Percentiles rank a stretch among this genome's conserved stretches.
Conservation (phyloP, 1,140 invertebrate species). For the Brachionus manjavacas region DNA sequence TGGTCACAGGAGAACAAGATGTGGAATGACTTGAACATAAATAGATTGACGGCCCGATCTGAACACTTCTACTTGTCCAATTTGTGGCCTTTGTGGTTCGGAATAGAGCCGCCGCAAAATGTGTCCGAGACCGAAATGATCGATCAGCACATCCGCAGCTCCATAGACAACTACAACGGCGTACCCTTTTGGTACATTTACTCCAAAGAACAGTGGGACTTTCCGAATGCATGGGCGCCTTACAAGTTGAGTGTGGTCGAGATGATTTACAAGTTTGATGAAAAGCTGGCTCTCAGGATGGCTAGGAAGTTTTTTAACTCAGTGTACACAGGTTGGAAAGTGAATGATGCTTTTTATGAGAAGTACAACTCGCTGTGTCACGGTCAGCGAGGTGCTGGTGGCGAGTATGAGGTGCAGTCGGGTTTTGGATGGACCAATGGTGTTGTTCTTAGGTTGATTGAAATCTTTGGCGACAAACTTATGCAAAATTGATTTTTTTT, state of each 20-base stretch:
- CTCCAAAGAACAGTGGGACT: constrained; percentile 87
- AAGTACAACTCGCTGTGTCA: constrained; percentile 72
- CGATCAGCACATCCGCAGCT: neutral
- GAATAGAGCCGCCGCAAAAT: no score
- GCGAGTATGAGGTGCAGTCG: constrained; percentile 79
- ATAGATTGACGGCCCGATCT: constrained; percentile 61
- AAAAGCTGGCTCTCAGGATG: constrained; percentile 67
- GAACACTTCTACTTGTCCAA: constrained; percentile 74
- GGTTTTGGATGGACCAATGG: constrained; percentile 95
- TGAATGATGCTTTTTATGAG: constrained; percentile 73
- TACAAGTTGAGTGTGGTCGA: constrained; percentile 72
- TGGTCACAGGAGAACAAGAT: no score
- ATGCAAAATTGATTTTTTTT: neutral
- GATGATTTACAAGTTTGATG: constrained; percentile 63
- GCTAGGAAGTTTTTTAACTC: constrained; percentile 74
- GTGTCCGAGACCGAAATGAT: neutral
- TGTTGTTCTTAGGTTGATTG: constrained; percentile 71
- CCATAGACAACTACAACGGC: constrained; percentile 59
- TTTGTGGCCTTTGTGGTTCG: constrained; percentile 76
- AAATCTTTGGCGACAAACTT: constrained; percentile 21
- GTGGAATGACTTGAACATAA: no score
- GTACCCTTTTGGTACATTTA: constrained; percentile 74
- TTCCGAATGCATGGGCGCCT: constrained; percentile 86
- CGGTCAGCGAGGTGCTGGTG: constrained; percentile 73
- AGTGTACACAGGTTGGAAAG: constrained; percentile 73